Evolutionary conservation across 2,888 invertebrate genomes (phyloP).

Genomic region (Lumbricus terrestris): DNA sequence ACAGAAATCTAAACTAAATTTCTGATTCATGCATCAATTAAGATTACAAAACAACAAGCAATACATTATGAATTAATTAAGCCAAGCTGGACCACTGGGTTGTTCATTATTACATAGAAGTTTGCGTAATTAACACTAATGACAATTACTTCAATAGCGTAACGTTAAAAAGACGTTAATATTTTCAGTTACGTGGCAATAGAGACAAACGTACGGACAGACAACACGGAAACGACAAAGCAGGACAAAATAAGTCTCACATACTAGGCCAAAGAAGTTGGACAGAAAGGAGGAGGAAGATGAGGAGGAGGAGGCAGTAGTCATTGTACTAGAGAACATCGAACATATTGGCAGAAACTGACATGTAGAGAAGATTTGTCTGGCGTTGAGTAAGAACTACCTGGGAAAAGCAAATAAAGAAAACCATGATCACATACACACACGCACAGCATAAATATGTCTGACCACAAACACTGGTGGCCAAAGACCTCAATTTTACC

Average conservation of each 20-base stretch:
- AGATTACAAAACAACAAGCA: not conserved
- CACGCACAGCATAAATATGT: not conserved
- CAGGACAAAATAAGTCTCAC: not conserved
- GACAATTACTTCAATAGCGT: not conserved
- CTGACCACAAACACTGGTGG: not conserved
- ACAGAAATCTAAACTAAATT: not conserved
- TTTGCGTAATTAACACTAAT: not conserved
- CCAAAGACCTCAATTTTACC: not conserved
- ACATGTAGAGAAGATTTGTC: constrained; percentile 13
- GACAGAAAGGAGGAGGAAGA: not conserved
- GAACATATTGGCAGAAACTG: constrained; percentile 12
- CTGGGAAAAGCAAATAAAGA: not conserved
- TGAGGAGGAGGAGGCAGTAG: not conserved
- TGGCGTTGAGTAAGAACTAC: not conserved
- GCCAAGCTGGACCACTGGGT: not conserved
- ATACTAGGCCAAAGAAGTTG: not conserved
- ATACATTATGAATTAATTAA: not conserved
- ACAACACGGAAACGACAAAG: not conserved
- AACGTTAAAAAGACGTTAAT: not conserved
- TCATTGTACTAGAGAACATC: constrained; percentile 9
- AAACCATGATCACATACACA: constrained; percentile 4
- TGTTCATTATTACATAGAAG: not conserved
- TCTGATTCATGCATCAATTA: not conserved
- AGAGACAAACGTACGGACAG: not conserved
- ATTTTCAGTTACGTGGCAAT: not conserved